phyloP scores from a whole-genome alignment of 2,113 vertebrate species.

The Xiphias gladius region DNA sequence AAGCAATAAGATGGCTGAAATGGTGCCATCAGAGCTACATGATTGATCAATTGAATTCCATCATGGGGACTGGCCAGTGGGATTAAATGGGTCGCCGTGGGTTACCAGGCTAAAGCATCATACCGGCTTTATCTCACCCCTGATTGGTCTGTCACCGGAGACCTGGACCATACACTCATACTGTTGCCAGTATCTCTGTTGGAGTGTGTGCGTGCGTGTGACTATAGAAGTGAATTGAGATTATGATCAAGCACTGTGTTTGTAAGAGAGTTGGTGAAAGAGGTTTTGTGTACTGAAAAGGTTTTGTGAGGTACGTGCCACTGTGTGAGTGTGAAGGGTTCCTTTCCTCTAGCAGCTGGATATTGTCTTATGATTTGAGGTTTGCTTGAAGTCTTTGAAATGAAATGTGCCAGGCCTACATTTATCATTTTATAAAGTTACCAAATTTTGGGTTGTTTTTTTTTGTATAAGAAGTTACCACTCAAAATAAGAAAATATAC shows the following conservation, averaged over 20 bases:
- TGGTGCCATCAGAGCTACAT: constrained; percentile 99
- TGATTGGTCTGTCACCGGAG: constrained; percentile 98
- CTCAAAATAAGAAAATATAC: constrained; percentile 18
- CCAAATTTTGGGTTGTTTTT: background rate
- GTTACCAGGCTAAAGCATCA: constrained; percentile 99
- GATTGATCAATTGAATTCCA: constrained; percentile 99
- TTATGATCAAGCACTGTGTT: constrained; percentile 77
- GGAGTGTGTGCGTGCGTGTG: constrained; percentile 47
- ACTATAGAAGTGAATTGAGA: constrained; percentile 67
- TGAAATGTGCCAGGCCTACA: background rate
- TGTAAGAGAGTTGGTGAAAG: constrained; percentile 65
- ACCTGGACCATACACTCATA: constrained; percentile 90
- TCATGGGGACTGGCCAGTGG: constrained; percentile 97
- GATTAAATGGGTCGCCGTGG: constrained; percentile 99
- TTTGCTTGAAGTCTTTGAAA: constrained; percentile 29
- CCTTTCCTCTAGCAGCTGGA: constrained; percentile 1
- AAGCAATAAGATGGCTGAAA: constrained; percentile 99
- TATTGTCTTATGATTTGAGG: constrained; percentile 25
- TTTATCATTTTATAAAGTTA: constrained; percentile 1
- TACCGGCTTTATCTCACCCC: constrained; percentile 95
- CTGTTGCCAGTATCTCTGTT: constrained; percentile 33
- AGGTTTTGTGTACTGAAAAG: constrained; percentile 73
- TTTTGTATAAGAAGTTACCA: background rate
- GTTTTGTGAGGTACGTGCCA: constrained; percentile 43
- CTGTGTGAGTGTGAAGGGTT: constrained; percentile 12